Base-by-base conservation (phyloP, 2,888 invertebrate species). In the Acheta domesticus region DNA sequence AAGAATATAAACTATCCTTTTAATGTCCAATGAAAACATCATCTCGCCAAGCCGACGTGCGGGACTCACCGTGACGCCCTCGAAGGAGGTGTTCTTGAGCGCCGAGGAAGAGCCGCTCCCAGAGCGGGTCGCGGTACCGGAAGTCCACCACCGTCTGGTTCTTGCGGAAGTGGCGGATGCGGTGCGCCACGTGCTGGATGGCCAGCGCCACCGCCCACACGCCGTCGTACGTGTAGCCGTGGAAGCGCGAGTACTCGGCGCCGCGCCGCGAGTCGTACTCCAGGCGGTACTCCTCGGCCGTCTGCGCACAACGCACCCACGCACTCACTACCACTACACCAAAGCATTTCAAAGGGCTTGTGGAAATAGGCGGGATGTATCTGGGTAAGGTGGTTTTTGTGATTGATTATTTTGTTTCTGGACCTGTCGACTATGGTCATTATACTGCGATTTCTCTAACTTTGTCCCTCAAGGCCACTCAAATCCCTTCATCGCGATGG, bases 221-320 rank as follows among this genome's bases (percentile, higher is more conserved):
- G 8, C 97, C 99, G 87, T 99, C 99, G 86, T 99, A 99, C 14
- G 98, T 98, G 87, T 99, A 99, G 2, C 98, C 98, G 86, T 98
- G 98, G 86, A 97, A 98, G 83, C 97, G 91, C 62, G 97, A 97
- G 88, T 96, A 97, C 85, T 96, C 96, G 1, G 88, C 86, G 1
- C 94, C 94, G 82, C 96, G 89, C 82, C 94, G 88, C 49, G 93
- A 91, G 84, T 97, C 93, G 86, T 98, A 98, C 86, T 96, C 93
- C 74, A 90, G 89, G 85, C 93, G 91, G 86, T 98, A 98, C 86
- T 97, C 95, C 83, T 93, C 93, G 0, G 97, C 94, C 0, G 96
- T 96, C 97, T 97, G 88, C 49, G 88, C 48, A 48, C 21, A 75
- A 2, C n/a, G 4, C 36, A 23, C 23, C 23, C 23, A 36, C 36